Evolutionary conservation across 2,888 invertebrate genomes (phyloP).

Genomic region (Himalopsyche kuldschensis): DNA sequence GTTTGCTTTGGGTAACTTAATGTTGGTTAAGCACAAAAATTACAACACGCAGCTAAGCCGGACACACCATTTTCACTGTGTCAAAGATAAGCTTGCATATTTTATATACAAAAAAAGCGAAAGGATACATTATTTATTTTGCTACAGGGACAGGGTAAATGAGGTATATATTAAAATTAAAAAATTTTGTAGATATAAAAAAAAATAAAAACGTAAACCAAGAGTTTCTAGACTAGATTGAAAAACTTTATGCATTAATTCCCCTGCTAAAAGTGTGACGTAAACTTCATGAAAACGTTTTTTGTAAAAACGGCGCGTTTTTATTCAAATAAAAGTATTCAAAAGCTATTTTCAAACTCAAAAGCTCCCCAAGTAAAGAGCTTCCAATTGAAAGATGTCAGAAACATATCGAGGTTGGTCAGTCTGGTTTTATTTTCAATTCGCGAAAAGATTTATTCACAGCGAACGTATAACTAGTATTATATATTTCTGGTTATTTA

Average conservation of each 20-base stretch:
- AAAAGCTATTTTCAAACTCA: background rate
- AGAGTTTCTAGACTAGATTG: background rate
- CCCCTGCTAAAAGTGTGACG: background rate
- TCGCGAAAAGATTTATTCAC: background rate
- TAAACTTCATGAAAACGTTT: background rate
- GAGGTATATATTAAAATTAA: background rate
- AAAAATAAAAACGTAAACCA: background rate
- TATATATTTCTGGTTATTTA: too few relatives aligned
- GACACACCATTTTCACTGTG: too few relatives aligned
- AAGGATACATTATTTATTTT: background rate
- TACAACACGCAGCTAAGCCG: too few relatives aligned
- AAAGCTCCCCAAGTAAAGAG: background rate
- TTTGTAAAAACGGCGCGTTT: background rate
- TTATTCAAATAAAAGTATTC: background rate
- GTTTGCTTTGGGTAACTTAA: too few relatives aligned
- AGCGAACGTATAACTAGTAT: too few relatives aligned
- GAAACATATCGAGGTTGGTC: background rate
- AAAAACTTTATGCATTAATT: background rate
- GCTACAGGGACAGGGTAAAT: background rate
- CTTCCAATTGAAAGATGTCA: background rate
- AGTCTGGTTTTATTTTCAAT: background rate
- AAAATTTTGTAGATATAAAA: background rate
- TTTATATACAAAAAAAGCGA: too few relatives aligned
- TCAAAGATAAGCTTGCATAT: too few relatives aligned
- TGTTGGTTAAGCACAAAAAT: too few relatives aligned